Base-by-base conservation (phyloP, 2,113 vertebrate species). In the Uria aalge region DNA sequence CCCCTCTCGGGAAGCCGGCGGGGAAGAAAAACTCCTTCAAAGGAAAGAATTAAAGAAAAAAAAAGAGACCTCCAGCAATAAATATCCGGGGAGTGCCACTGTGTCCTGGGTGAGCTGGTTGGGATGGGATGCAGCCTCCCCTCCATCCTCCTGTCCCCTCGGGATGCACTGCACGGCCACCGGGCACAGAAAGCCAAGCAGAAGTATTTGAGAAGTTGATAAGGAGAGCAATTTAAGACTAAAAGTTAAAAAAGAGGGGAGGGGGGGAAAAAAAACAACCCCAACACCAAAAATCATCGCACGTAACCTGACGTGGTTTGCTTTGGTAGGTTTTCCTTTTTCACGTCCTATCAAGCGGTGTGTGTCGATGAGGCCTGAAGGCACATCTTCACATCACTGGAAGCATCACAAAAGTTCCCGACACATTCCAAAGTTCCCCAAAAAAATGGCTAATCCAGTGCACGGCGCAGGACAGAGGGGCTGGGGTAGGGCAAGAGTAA, bases 171-270 rank as follows among this genome's bases (percentile, higher is more conserved):
- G 23, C 19, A 0, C 0, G 8, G 81, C 9, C 32, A 34, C 19
- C 0, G 1, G 1, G 41, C 41, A 5, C 0, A 16, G 77, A 27
- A 63, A 86, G 45, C 7, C 11, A 45, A 13, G 57, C 2, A 13
- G 10, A 52, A 83, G 9, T 2, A 30, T 6, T 23, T 1, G 38
- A 76, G 73, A 68, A n/a, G 7, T 12, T 9, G 68, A 6, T 16
- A 64, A 86, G 34, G 30, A 76, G 34, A 36, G 40, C 6, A 22
- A 69, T 64, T 86, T 21, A 41, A 38, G 11, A 13, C 18, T 63
- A 27, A 1, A 63, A 60, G 11, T 14, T 2, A 2, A 18, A 62
- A 62, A 89, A 36, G 27, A 8, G 8, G 5, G 8, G 7, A 10
- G 2, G 4, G 2, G 4, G 6, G 12, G 5, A 6, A 13, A 22